These are phyloP conservation scores for Palythoa heliodiscus DNA, from an alignment of 92 coral and sea anemone species.

Conservation along the genomic window DNA sequence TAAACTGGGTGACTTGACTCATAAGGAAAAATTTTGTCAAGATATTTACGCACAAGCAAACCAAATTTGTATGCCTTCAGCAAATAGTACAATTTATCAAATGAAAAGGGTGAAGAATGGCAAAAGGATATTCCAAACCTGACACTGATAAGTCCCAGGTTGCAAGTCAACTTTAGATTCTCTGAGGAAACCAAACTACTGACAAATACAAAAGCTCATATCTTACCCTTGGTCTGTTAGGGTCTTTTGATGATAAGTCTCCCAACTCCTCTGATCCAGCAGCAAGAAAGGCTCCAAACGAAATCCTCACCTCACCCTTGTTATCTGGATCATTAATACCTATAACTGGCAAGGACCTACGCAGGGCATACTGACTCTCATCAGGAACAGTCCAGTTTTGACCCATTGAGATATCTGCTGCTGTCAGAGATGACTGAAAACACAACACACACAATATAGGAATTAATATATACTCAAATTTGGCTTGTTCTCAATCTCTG, in stretches of 20 bases:
- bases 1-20: no score
- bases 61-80: no score
- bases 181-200: no score
- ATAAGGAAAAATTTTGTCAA: no score
- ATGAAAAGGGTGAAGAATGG: no score
- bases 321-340: constrained; percentile 90
- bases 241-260: constrained; percentile 60
- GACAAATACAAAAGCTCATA: no score
- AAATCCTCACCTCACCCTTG: constrained; percentile 88
- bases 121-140: no score
- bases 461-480: neutral
- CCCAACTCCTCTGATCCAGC: constrained; percentile 91
- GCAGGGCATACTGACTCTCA: constrained; percentile 48
- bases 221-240: constrained; percentile 89
- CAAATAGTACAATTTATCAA: no score
- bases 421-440: constrained; percentile 41
- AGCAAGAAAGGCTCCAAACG: constrained; percentile 85
- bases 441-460: neutral
- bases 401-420: constrained; percentile 44
- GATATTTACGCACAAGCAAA: no score
- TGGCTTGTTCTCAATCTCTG: no score
- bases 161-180: no score
- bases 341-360: constrained; percentile 75
- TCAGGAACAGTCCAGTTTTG: constrained; percentile 91
- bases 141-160: no score